A percentile compares a stretch with the other conserved stretches of the same genome.
Evolutionary conservation across 2,888 invertebrate genomes (phyloP).

Genomic region (Hemistola chrysoprasaria): DNA sequence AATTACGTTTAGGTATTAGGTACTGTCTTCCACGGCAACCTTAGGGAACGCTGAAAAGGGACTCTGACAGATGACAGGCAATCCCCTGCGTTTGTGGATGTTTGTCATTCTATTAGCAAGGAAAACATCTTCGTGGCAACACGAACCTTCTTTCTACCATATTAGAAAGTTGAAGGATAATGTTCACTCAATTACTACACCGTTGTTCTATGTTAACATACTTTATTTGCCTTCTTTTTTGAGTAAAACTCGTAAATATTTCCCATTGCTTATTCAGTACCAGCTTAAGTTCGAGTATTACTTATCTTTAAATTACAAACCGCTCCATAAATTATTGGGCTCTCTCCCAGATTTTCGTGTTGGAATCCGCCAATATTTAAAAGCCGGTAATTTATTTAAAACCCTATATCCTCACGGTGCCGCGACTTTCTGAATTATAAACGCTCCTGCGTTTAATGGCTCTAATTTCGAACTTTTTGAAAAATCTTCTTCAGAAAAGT

Average conservation of each 20-base stretch:
- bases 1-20: background rate
- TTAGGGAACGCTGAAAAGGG: slow-evolving; percentile 39
- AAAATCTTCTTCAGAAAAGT: slow-evolving; percentile 49
- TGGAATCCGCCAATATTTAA: slow-evolving; percentile 26
- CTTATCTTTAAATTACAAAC: slow-evolving; percentile 16
- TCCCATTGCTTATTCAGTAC: slow-evolving; percentile 3
- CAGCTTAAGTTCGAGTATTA: background rate
- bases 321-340: slow-evolving; percentile 22
- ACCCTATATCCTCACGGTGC: slow-evolving; percentile 50
- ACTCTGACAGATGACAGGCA: slow-evolving; percentile 62
- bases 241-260: too few species aligned
- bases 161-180: slow-evolving; percentile 4
- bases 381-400: slow-evolving; percentile 9
- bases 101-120: slow-evolving; percentile 72
- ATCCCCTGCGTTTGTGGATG: slow-evolving; percentile 52
- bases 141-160: slow-evolving; percentile 14
- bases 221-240: too few species aligned
- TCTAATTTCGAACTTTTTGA: slow-evolving; percentile 63
- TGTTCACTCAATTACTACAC: slow-evolving; percentile 10
- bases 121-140: slow-evolving; percentile 54
- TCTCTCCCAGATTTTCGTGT: slow-evolving; percentile 16
- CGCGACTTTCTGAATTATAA: slow-evolving; percentile 52
- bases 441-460: slow-evolving; percentile 61
- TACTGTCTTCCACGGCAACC: slow-evolving; percentile 4
- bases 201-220: too few species aligned